These are phyloP conservation scores for Rotaria sp. DNA, from an alignment of 2,888 invertebrate species.

Conservation along the genomic window DNA sequence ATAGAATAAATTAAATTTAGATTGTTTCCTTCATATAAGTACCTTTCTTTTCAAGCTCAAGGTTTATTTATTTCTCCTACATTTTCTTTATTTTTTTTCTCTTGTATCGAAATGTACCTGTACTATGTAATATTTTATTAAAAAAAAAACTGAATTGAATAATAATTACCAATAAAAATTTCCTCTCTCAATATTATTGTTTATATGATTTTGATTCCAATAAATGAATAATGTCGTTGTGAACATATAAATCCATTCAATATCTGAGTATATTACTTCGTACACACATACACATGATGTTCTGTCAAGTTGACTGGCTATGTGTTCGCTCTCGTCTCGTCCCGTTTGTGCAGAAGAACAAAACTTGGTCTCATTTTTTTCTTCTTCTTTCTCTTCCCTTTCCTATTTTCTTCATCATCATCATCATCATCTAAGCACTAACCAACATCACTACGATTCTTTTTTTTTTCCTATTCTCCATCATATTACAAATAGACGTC, in stretches of 20 bases:
- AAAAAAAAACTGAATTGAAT: neutral
- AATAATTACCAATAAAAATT: neutral
- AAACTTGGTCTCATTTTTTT: conserved; percentile 2
- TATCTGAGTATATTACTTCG: neutral
- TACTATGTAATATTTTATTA: neutral
- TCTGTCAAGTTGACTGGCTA: conserved; percentile 7
- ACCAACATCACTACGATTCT: neutral
- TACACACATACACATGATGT: neutral
- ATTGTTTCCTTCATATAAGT: neutral
- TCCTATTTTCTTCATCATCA: conserved; percentile 2
- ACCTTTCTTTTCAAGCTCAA: neutral
- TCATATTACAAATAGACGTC: conserved; percentile 10
- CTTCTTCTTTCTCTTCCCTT: neutral
- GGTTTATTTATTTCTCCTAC: neutral
- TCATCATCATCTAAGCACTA: conserved; percentile 11
- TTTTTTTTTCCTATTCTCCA: neutral
- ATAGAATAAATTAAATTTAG: conserved; percentile 9
- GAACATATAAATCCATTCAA: neutral
- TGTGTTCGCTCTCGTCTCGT: conserved; percentile 7
- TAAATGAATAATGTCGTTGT: neutral
- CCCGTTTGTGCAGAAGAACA: neutral
- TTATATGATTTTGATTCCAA: neutral
- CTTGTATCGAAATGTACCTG: neutral
- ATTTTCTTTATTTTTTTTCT: neutral
- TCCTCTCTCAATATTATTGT: neutral